phyloP scores from a whole-genome alignment of 2,888 invertebrate genomes.

The Sisyra terminalis region DNA sequence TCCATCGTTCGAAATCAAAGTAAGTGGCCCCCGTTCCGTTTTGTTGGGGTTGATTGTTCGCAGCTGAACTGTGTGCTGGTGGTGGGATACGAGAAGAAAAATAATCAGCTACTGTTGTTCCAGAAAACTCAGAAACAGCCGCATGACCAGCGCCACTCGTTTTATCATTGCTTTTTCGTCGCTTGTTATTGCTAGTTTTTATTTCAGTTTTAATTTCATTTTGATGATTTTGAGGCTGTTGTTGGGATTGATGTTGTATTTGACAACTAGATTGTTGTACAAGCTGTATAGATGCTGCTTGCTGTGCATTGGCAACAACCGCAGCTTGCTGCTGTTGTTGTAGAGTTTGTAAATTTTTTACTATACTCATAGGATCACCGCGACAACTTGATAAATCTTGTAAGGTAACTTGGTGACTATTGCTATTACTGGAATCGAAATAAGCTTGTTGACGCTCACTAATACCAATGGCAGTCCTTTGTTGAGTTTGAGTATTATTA shows the following conservation, averaged over 20 bases:
- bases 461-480: constrained; percentile 30
- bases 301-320: constrained; percentile 39
- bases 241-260: constrained; percentile 12
- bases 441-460: constrained; percentile 42
- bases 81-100: constrained; percentile 40
- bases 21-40: constrained; percentile 39
- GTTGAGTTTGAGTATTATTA: constrained; percentile 24
- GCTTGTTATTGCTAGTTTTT: constrained; percentile 19
- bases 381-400: constrained; percentile 58
- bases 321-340: constrained; percentile 30
- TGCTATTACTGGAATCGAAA: constrained; percentile 38
- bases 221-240: too few relatives aligned
- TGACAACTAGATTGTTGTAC: constrained; percentile 16
- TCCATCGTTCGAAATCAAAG: constrained; percentile 71
- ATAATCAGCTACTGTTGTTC: constrained; percentile 32
- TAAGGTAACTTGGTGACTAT: constrained; percentile 34
- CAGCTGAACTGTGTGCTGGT: constrained; percentile 36
- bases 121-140: constrained; percentile 35
- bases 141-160: constrained; percentile 18
- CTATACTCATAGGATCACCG: constrained; percentile 61
- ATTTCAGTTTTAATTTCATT: constrained; percentile 25
- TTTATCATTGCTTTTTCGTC: constrained; percentile 46
- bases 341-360: constrained; percentile 49
- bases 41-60: constrained; percentile 29
- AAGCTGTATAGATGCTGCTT: constrained; percentile 17